These are phyloP conservation scores for Agrotis puta DNA, from an alignment of 2,888 invertebrate genomes.

Conservation along the genomic window DNA sequence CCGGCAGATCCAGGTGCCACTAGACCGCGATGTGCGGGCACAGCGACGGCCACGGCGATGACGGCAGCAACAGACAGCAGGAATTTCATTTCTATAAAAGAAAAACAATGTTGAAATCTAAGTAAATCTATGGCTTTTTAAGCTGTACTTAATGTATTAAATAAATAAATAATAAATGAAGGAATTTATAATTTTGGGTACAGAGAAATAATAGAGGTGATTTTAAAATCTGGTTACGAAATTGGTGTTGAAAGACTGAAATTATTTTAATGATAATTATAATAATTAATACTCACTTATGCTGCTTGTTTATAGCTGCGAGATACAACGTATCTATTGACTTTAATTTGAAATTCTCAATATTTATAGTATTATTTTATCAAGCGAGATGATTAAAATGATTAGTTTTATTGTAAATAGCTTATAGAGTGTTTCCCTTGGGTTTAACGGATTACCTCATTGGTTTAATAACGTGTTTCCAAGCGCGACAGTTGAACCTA, in stretches of 20 bases:
- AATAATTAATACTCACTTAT: constrained; percentile 46
- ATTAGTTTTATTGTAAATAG: constrained; percentile 32
- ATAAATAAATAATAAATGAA: too few species aligned
- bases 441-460: background rate
- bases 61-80: constrained; percentile 54
- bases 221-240: background rate
- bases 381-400: constrained; percentile 27
- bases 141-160: too few species aligned
- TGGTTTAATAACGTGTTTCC: background rate
- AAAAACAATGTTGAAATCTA: background rate
- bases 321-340: constrained; percentile 61
- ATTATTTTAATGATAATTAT: background rate
- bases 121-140: background rate
- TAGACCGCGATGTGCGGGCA: constrained; percentile 52
- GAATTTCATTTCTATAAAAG: constrained; percentile 51
- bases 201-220: too few species aligned
- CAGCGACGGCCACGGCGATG: constrained; percentile 62
- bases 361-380: constrained; percentile 60
- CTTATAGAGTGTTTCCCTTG: constrained; percentile 2
- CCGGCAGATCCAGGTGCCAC: constrained; percentile 49
- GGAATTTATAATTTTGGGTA: too few species aligned
- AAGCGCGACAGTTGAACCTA: too few species aligned
- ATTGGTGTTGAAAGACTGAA: background rate
- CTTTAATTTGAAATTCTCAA: constrained; percentile 13
- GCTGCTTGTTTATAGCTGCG: constrained; percentile 63